phyloP scores from a whole-genome alignment of 2,797 vertebrate species.

The Sebastiscus tertius region DNA sequence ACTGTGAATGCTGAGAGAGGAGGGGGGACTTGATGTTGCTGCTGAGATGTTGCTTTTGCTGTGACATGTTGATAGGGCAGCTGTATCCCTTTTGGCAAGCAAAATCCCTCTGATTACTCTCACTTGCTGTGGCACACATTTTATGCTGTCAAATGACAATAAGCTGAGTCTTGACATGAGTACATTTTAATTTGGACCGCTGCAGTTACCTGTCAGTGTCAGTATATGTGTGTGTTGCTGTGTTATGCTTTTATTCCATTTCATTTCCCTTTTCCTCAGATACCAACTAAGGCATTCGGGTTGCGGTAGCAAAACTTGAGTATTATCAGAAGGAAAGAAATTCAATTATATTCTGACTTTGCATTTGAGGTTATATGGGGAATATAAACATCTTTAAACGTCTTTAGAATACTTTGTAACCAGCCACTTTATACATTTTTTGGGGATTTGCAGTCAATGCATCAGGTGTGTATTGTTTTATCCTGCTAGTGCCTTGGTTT shows the following conservation, averaged over 20 bases:
- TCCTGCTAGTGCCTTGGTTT: neutral
- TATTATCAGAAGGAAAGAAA: neutral
- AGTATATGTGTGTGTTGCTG: neutral
- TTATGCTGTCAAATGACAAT: conserved; percentile 11
- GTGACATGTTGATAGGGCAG: conserved; percentile 36
- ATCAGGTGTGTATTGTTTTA: neutral
- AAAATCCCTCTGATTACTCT: neutral
- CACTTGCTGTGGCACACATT: neutral
- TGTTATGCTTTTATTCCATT: neutral
- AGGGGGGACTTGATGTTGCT: neutral
- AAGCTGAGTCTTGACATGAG: neutral
- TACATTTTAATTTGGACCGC: neutral
- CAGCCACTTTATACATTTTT: neutral
- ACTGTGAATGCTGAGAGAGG: neutral
- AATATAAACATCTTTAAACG: neutral
- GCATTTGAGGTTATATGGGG: neutral
- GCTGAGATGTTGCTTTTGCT: conserved; percentile 18
- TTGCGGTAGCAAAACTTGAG: neutral
- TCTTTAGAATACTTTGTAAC: neutral
- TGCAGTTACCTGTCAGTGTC: neutral
- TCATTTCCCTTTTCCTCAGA: neutral
- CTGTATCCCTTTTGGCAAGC: conserved; percentile 4
- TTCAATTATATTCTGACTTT: neutral
- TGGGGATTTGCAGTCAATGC: neutral
- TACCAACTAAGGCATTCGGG: neutral